Conservation (phyloP, 2,113 vertebrate genomes). For the Seriola dumerili region DNA sequence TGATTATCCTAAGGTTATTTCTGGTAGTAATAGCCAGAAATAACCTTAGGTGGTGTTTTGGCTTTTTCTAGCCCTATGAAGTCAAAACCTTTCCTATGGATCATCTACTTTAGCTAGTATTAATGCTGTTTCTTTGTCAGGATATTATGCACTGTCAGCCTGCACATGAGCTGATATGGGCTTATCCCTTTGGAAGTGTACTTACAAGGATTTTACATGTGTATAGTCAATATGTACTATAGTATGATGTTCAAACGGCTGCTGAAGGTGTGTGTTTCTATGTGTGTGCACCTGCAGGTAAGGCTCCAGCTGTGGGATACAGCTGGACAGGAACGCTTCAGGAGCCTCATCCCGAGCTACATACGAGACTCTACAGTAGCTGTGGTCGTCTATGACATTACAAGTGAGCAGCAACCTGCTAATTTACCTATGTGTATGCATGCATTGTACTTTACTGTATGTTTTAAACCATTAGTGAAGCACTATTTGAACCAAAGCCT, state of each 20-base stretch:
- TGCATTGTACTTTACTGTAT: neutral
- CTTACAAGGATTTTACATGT: conserved; percentile 36
- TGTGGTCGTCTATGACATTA: conserved; percentile 83
- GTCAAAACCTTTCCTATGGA: conserved; percentile 51
- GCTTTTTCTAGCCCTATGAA: conserved; percentile 53
- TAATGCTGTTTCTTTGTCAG: conserved; percentile 60
- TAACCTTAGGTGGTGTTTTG: conserved; percentile 15
- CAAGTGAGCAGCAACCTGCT: conserved; percentile 69
- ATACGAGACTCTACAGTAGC: conserved; percentile 83
- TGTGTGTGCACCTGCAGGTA: conserved; percentile 63
- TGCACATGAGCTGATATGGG: conserved; percentile 54
- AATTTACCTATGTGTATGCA: neutral
- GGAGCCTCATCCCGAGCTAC: conserved; percentile 84
- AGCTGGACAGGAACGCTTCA: conserved; percentile 82
- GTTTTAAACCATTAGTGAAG: neutral
- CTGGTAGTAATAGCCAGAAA: conserved; percentile 44
- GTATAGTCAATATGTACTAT: conserved; percentile 1
- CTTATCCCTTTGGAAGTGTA: conserved; percentile 52
- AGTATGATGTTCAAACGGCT: conserved; percentile 29
- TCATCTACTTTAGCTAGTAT: conserved; percentile 64
- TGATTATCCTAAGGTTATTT: conserved; percentile 74
- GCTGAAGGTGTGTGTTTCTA: conserved; percentile 11
- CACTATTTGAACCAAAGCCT: conserved; percentile 14
- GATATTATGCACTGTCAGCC: conserved; percentile 54
- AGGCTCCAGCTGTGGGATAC: conserved; percentile 83